These are phyloP conservation scores for Apamea sordens DNA, from an alignment of 2,888 invertebrate species.

Conservation along the genomic window DNA sequence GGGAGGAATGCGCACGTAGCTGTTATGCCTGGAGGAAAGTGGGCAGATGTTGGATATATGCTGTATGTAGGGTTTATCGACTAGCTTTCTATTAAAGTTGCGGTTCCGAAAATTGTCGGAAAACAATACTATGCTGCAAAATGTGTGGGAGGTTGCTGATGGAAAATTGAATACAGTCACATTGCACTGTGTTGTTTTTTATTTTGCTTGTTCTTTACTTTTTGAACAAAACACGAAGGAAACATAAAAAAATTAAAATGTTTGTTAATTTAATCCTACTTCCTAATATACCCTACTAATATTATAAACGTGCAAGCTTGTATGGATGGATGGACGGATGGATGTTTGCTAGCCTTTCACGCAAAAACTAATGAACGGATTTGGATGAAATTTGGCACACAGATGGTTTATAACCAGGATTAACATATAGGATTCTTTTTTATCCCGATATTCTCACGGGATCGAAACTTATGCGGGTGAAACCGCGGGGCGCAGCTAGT, in stretches of 20 bases:
- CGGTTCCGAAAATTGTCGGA: neutral
- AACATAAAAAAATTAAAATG: neutral
- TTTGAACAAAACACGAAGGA: neutral
- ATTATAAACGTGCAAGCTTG: too few species aligned
- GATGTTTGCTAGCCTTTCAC: too few species aligned
- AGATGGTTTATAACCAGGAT: too few species aligned
- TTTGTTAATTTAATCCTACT: neutral
- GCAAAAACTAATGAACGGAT: too few species aligned
- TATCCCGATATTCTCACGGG: too few species aligned
- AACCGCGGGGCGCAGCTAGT: too few species aligned
- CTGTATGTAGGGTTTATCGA: conserved; percentile 12
- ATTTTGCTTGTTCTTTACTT: too few species aligned
- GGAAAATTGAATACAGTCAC: neutral
- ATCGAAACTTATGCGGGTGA: too few species aligned
- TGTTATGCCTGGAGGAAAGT: neutral
- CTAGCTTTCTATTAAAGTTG: conserved; percentile 2
- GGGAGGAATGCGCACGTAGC: conserved; percentile 50
- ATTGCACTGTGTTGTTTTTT: neutral
- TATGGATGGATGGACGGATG: too few species aligned
- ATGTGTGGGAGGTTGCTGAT: neutral
- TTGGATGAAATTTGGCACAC: too few species aligned
- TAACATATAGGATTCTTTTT: too few species aligned
- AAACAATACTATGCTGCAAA: neutral
- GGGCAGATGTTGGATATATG: conserved; percentile 15
- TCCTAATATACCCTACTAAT: too few species aligned